Evolutionary conservation across 1,140 invertebrate species (phyloP).

Genomic region (Pachyrhynchus sulphureomaculatus): DNA sequence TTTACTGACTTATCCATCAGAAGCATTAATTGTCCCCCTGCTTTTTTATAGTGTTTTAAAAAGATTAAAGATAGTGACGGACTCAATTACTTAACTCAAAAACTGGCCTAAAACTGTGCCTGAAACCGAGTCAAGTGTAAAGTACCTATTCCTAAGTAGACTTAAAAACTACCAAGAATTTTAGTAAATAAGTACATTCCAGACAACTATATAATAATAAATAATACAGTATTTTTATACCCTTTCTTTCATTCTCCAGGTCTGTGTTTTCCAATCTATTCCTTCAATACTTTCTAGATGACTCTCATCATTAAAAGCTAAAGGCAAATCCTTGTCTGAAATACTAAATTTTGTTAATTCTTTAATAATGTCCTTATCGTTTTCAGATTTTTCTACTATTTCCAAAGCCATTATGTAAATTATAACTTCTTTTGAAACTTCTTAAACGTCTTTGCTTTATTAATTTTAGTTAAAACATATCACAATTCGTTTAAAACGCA

Average conservation of each 20-base stretch:
- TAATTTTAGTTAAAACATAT: background rate
- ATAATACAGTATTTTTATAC: too few relatives aligned
- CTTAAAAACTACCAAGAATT: too few relatives aligned
- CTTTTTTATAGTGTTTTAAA: too few relatives aligned
- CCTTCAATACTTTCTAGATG: constrained; percentile 78
- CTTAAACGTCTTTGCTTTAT: background rate
- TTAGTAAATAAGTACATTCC: constrained; percentile 2
- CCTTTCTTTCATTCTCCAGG: constrained; percentile 90
- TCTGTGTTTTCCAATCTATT: constrained; percentile 70
- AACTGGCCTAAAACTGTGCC: too few relatives aligned
- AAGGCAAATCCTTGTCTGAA: constrained; percentile 63
- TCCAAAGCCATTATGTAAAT: background rate
- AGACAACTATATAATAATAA: constrained; percentile 32
- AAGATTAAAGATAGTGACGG: too few relatives aligned
- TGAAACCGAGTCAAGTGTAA: too few relatives aligned
- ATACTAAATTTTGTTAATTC: constrained; percentile 22
- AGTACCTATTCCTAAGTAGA: too few relatives aligned
- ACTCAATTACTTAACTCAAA: too few relatives aligned
- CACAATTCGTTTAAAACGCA: background rate
- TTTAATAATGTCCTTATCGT: background rate
- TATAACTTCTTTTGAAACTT: background rate
- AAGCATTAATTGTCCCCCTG: too few relatives aligned
- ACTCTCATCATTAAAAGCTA: constrained; percentile 69
- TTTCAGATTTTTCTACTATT: constrained; percentile 8
- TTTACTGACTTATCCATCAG: too few relatives aligned